These are phyloP conservation scores for Ethmia dodecea DNA, from an alignment of 2,888 invertebrate species.

Conservation along the genomic window DNA sequence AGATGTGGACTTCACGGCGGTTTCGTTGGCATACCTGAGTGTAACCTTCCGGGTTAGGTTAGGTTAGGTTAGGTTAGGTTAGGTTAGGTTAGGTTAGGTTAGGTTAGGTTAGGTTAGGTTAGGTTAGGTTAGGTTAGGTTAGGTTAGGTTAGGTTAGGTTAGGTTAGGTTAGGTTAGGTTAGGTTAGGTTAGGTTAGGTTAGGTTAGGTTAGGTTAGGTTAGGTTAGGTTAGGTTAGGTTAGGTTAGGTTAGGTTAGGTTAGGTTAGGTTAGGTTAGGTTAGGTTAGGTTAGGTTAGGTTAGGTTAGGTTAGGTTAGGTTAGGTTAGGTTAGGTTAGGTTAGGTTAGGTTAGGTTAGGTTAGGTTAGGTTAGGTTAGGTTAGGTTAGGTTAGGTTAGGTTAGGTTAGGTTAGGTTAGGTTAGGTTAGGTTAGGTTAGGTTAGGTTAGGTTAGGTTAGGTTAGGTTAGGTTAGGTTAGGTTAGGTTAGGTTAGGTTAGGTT, in stretches of 20 bases:
- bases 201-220: constrained; percentile 5
- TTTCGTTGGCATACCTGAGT: neutral
- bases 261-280: constrained; percentile 1
- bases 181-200: constrained; percentile 5
- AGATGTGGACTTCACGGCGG: neutral
- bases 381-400: neutral
- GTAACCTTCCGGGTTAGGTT: neutral
- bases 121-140: constrained; percentile 9
- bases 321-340: constrained; percentile 7
- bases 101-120: constrained; percentile 7
- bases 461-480: too few species aligned
- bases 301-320: constrained; percentile 5
- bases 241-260: constrained; percentile 5
- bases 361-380: neutral
- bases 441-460: too few species aligned
- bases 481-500: too few species aligned
- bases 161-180: constrained; percentile 7
- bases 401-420: neutral
- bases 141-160: constrained; percentile 9
- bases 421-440: neutral
- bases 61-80: constrained; percentile 5
- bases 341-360: constrained; percentile 6
- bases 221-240: constrained; percentile 5
- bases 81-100: constrained; percentile 5
- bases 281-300: neutral